Conservation (phyloP, 2,113 vertebrate species). For the Setophaga coronata region DNA sequence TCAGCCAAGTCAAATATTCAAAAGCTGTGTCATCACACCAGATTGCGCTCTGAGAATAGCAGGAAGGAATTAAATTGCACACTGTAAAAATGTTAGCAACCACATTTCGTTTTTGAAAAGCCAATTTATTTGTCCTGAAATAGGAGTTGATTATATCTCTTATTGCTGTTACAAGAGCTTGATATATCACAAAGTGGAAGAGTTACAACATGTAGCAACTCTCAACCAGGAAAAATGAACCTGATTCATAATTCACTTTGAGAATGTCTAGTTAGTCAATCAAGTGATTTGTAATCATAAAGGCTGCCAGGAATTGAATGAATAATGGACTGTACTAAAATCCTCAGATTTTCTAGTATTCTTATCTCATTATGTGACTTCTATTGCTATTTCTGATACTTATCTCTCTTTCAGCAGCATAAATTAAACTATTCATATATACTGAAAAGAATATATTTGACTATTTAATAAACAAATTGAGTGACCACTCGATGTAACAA, state of each 20-base stretch:
- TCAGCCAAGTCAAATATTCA: slow-evolving; percentile 37
- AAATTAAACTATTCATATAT: slow-evolving; percentile 70
- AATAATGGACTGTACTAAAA: slow-evolving; percentile 93
- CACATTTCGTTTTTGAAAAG: slow-evolving; percentile 74
- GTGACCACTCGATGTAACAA: slow-evolving; percentile 30
- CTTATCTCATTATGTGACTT: slow-evolving; percentile 82
- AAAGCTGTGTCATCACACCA: slow-evolving; percentile 52
- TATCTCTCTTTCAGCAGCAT: slow-evolving; percentile 67
- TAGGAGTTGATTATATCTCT: slow-evolving; percentile 77
- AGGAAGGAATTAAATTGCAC: slow-evolving; percentile 51
- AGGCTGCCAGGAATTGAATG: slow-evolving; percentile 93
- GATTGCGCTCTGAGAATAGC: slow-evolving; percentile 49
- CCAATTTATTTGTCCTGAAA: slow-evolving; percentile 74
- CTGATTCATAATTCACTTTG: slow-evolving; percentile 89
- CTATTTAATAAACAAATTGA: slow-evolving; percentile 52
- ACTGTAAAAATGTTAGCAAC: slow-evolving; percentile 73
- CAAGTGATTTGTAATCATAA: slow-evolving; percentile 98
- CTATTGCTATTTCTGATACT: slow-evolving; percentile 80
- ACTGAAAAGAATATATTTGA: slow-evolving; percentile 57
- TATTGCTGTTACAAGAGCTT: slow-evolving; percentile 76
- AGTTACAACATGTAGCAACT: slow-evolving; percentile 76
- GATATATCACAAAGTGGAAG: slow-evolving; percentile 75
- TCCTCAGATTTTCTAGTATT: slow-evolving; percentile 85
- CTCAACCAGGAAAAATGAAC: slow-evolving; percentile 78
- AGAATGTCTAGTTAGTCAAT: slow-evolving; percentile 97